Conservation (phyloP, 2,888 invertebrate genomes). For the Galerucella nymphaeae region DNA sequence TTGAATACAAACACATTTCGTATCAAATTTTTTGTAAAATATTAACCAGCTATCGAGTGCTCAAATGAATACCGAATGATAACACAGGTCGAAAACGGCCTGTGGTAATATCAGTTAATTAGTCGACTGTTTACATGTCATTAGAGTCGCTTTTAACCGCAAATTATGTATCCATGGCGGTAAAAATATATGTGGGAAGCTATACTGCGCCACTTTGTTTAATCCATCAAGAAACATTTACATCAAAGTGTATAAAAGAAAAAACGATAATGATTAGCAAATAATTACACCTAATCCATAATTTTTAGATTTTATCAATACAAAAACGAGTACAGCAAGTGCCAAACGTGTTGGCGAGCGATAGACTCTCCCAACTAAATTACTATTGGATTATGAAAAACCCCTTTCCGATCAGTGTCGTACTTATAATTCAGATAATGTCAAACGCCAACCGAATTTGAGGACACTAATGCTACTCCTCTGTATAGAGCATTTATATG, state of each 20-base stretch:
- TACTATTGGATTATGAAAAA: too few relatives aligned
- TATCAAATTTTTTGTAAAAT: neutral
- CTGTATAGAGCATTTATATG: too few relatives aligned
- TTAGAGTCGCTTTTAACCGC: slow-evolving; percentile 51
- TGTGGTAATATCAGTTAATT: slow-evolving; percentile 55
- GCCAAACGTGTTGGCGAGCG: too few relatives aligned
- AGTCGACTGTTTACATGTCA: slow-evolving; percentile 58
- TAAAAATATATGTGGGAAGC: neutral
- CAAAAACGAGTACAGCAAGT: too few relatives aligned
- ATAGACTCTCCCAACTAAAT: too few relatives aligned
- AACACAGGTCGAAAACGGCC: slow-evolving; percentile 39
- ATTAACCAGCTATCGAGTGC: slow-evolving; percentile 18
- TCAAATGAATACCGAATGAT: slow-evolving; percentile 45
- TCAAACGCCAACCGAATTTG: too few relatives aligned
- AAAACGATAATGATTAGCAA: too few relatives aligned
- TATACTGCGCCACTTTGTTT: neutral
- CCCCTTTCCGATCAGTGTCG: too few relatives aligned
- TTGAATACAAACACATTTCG: slow-evolving; percentile 3
- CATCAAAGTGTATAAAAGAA: neutral
- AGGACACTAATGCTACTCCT: too few relatives aligned
- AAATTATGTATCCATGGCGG: slow-evolving; percentile 43
- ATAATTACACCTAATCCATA: too few relatives aligned
- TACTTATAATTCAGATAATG: too few relatives aligned
- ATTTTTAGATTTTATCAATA: too few relatives aligned
- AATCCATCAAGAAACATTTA: neutral